These are phyloP conservation scores for Drosophila rubida DNA, from an alignment of 2,888 invertebrate species.

Conservation along the genomic window DNA sequence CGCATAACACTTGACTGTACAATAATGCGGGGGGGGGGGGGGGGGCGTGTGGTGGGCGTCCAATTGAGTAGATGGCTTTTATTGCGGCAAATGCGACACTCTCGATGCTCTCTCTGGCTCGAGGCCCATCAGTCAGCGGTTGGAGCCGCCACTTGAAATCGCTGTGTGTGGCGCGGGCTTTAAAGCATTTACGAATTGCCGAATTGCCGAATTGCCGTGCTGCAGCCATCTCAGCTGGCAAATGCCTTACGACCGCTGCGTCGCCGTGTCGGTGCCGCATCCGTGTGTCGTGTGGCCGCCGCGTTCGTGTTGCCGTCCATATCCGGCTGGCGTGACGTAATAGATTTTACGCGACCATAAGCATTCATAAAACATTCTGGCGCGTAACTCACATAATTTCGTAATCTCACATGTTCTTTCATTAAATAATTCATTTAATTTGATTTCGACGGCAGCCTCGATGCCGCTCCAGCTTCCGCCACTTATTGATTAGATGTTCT, in stretches of 20 bases:
- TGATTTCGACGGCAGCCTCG: conserved; percentile 54
- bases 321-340: conserved; percentile 71
- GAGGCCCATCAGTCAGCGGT: background rate
- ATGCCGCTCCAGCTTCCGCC: background rate
- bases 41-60: background rate
- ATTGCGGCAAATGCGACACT: too few species aligned
- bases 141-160: background rate
- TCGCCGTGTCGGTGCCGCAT: conserved; percentile 10
- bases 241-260: conserved; percentile 64
- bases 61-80: too few species aligned
- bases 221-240: conserved; percentile 27
- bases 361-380: conserved; percentile 81
- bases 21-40: background rate
- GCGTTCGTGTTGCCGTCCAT: conserved; percentile 31
- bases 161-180: conserved; percentile 28
- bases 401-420: conserved; percentile 73
- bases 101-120: background rate
- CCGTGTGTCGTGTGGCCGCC: background rate
- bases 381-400: conserved; percentile 78
- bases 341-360: conserved; percentile 79
- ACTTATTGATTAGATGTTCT: conserved; percentile 43
- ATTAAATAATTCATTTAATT: conserved; percentile 81
- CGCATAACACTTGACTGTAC: background rate
- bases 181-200: conserved; percentile 57
- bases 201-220: background rate